Percentiles rank a stretch among this genome's conserved stretches.
Conservation (phyloP, 2,113 vertebrate genomes). For the western clawed frog (Xenopus tropicalis) region UCB_Xtro_10.0 CM004443.2:95682001-95682500, state of each 20-base stretch:
- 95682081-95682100: conserved; percentile 72
- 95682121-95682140: conserved; percentile 66
- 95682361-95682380: too few relatives aligned
- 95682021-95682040: conserved; percentile 62
- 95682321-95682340: neutral
- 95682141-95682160: conserved; percentile 86
- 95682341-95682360: neutral
- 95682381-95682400: too few relatives aligned
- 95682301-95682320: conserved; percentile 50
- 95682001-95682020: conserved; percentile 44
- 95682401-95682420: too few relatives aligned
- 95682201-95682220: conserved; percentile 82
- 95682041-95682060: conserved; percentile 56
- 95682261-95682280: conserved; percentile 57
- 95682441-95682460: too few relatives aligned
- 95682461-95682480: too few relatives aligned
- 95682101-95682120: conserved; percentile 63
- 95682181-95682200: conserved; percentile 80
- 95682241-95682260: conserved; percentile 50
- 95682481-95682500: too few relatives aligned
- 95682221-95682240: conserved; percentile 43
- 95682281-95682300: conserved; percentile 60
- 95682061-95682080: conserved; percentile 74
- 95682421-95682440: too few relatives aligned
- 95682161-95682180: conserved; percentile 82